These are phyloP conservation scores for Oeneis ivallda DNA, from an alignment of 2,888 invertebrate species.

Conservation along the genomic window DNA sequence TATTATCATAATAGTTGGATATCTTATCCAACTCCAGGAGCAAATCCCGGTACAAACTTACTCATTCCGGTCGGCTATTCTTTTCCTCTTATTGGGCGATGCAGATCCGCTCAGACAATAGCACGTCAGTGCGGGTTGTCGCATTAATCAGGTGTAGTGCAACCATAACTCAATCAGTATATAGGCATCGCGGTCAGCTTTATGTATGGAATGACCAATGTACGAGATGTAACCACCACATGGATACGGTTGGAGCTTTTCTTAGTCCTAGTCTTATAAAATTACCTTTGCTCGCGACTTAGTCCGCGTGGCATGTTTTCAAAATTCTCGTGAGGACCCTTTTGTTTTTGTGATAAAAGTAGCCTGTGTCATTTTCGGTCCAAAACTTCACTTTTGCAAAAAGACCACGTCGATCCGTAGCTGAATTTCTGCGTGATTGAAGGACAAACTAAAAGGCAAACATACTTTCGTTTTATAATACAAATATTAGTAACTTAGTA, in stretches of 20 bases:
- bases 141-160: slow-evolving; percentile 80
- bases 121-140: slow-evolving; percentile 75
- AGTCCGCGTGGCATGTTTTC: too few relatives aligned
- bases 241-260: slow-evolving; percentile 49
- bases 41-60: slow-evolving; percentile 48
- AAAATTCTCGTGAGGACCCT: too few relatives aligned
- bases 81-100: slow-evolving; percentile 65
- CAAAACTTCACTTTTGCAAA: too few relatives aligned
- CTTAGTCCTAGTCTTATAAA: neutral
- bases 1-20: too few relatives aligned
- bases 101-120: slow-evolving; percentile 77
- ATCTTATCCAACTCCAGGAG: neutral
- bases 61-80: slow-evolving; percentile 49
- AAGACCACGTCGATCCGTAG: too few relatives aligned
- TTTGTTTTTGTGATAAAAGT: too few relatives aligned
- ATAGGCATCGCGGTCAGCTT: slow-evolving; percentile 57
- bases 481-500: too few relatives aligned
- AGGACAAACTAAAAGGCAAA: too few relatives aligned
- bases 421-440: too few relatives aligned
- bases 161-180: slow-evolving; percentile 79
- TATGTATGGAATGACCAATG: slow-evolving; percentile 67
- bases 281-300: neutral
- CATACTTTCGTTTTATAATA: too few relatives aligned
- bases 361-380: too few relatives aligned
- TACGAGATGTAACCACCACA: slow-evolving; percentile 44